phyloP scores from a whole-genome alignment of 2,797 vertebrate species.

The Acipenser ruthenus region DNA sequence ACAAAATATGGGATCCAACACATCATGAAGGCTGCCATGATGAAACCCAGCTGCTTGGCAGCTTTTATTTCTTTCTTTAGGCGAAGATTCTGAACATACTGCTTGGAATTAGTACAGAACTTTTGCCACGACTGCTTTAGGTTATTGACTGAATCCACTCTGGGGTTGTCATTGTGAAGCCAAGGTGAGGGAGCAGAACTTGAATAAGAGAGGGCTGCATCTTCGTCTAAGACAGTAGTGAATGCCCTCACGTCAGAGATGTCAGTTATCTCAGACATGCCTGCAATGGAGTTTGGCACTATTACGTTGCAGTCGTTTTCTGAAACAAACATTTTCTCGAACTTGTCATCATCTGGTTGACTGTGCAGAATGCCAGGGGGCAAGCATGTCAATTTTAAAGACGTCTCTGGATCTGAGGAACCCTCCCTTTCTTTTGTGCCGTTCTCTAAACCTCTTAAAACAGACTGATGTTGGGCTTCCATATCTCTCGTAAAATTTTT shows the following conservation, averaged over 20 bases:
- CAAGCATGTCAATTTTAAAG: slow-evolving; percentile 23
- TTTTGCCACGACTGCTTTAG: slow-evolving; percentile 74
- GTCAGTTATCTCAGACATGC: slow-evolving; percentile 43
- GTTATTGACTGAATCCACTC: slow-evolving; percentile 46
- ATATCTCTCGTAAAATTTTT: slow-evolving; percentile 7
- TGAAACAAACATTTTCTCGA: slow-evolving; percentile 43
- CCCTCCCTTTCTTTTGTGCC: slow-evolving; percentile 11
- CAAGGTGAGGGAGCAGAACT: slow-evolving; percentile 31
- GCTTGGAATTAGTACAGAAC: slow-evolving; percentile 63
- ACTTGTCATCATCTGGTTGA: slow-evolving; percentile 31
- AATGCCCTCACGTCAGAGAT: slow-evolving; percentile 56
- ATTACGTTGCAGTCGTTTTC: slow-evolving; percentile 51
- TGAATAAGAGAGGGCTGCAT: slow-evolving; percentile 24
- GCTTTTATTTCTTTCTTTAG: slow-evolving; percentile 82
- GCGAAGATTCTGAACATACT: slow-evolving; percentile 59
- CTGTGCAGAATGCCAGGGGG: slow-evolving; percentile 28
- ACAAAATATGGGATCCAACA: slow-evolving; percentile 97
- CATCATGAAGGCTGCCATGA: slow-evolving; percentile 83
- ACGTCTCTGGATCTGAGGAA: slow-evolving; percentile 16
- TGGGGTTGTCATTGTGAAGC: slow-evolving; percentile 25
- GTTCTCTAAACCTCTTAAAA: slow-evolving; percentile 29
- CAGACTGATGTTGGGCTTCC: slow-evolving; percentile 28
- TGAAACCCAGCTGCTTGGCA: slow-evolving; percentile 84
- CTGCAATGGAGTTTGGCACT: slow-evolving; percentile 45
- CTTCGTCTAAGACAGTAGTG: slow-evolving; percentile 39